phyloP scores from a whole-genome alignment of 2,797 vertebrate genomes.

The Cossypha polioptera region DNA sequence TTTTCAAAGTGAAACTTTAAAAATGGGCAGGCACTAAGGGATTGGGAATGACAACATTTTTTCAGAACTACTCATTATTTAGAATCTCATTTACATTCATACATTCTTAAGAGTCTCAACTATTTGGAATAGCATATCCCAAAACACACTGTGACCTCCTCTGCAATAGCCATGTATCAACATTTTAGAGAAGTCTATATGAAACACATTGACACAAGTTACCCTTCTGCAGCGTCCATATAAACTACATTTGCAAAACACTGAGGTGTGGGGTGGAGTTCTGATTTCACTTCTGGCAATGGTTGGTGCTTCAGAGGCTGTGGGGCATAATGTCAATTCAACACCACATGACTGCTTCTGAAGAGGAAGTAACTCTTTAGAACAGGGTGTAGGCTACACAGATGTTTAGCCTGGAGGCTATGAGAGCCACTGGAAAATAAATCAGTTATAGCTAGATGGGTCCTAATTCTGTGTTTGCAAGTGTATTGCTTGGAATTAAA shows the following conservation, averaged over 20 bases:
- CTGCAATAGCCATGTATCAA: background rate
- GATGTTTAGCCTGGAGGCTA: slow-evolving; percentile 27
- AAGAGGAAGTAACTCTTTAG: slow-evolving; percentile 24
- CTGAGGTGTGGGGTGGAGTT: background rate
- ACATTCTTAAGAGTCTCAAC: background rate
- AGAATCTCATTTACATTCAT: background rate
- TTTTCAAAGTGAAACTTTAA: background rate
- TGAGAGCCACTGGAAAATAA: background rate
- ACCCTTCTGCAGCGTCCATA: background rate
- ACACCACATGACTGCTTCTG: background rate
- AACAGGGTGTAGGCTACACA: background rate
- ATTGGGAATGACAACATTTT: background rate
- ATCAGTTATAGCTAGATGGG: background rate
- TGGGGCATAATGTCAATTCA: background rate
- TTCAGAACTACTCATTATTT: background rate
- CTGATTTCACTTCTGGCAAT: background rate
- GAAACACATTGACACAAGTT: background rate
- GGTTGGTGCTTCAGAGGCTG: background rate
- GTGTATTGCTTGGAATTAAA: background rate
- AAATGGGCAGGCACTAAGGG: background rate
- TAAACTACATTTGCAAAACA: background rate
- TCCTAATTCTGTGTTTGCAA: background rate
- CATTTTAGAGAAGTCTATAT: background rate
- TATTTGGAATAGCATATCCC: background rate
- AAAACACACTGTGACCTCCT: background rate